Conservation (phyloP, 2,888 invertebrate species). For the Temnothorax unifasciatus region DNA sequence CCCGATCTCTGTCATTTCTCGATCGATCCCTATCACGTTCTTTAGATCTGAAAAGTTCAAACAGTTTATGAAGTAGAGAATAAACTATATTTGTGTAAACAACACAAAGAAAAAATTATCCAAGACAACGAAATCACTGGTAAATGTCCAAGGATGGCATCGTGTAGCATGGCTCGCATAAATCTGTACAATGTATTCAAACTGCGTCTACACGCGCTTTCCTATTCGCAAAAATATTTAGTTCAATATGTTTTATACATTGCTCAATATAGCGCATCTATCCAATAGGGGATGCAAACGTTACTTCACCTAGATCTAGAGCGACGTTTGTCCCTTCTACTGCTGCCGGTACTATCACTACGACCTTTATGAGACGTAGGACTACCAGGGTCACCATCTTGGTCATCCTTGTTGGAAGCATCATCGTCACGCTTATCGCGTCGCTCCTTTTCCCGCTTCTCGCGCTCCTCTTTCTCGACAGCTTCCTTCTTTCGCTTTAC, state of each 20-base stretch:
- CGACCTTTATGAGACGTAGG: slow-evolving; percentile 83
- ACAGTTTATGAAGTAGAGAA: neutral
- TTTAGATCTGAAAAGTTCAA: slow-evolving; percentile 75
- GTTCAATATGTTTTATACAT: neutral
- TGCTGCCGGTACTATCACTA: slow-evolving; percentile 82
- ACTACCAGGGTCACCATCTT: slow-evolving; percentile 81
- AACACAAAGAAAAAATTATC: neutral
- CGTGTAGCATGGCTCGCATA: neutral
- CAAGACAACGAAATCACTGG: neutral
- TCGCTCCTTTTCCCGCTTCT: slow-evolving; percentile 87
- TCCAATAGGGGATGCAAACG: neutral
- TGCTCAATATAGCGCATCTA: neutral
- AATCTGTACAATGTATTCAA: neutral
- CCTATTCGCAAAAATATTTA: neutral
- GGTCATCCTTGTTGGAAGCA: slow-evolving; percentile 85
- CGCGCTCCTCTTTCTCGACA: slow-evolving; percentile 89
- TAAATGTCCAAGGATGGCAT: neutral
- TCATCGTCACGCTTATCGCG: slow-evolving; percentile 86
- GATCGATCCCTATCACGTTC: slow-evolving; percentile 88
- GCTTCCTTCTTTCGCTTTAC: slow-evolving; percentile 90
- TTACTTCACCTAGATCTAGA: slow-evolving; percentile 87
- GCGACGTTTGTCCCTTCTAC: slow-evolving; percentile 85
- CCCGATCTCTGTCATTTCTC: slow-evolving; percentile 87
- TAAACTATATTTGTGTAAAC: neutral
- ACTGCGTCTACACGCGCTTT: neutral